Evolutionary conservation across 2,113 vertebrate genomes (phyloP).

Genomic region (Grallaria varia): DNA sequence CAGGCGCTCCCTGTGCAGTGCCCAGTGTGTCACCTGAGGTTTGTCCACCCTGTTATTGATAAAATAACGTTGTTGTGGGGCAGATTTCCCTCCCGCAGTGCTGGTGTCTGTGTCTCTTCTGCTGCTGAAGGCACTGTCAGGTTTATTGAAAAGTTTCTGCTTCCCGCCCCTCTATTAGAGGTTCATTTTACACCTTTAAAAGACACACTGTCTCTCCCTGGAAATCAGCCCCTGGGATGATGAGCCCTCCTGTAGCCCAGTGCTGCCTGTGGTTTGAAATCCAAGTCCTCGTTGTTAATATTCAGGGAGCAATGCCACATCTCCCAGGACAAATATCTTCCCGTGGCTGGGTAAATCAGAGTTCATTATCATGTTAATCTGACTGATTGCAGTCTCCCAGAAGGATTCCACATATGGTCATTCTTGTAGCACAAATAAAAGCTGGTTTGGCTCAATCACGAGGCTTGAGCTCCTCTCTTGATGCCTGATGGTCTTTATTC

Average conservation of each 20-base stretch:
- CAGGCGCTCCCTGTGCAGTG: background rate
- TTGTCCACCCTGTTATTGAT: rapidly evolving
- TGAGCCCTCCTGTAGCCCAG: background rate
- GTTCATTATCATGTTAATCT: conserved; percentile 23
- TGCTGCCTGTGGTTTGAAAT: rapidly evolving
- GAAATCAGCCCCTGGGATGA: background rate
- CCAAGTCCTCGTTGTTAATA: background rate
- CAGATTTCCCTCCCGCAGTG: rapidly evolving
- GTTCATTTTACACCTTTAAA: background rate
- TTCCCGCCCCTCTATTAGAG: rapidly evolving
- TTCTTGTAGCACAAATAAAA: background rate
- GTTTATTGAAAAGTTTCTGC: background rate
- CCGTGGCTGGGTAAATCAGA: background rate
- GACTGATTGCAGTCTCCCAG: background rate
- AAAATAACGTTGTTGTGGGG: rapidly evolving
- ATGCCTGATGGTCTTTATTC: background rate
- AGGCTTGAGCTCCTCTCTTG: background rate
- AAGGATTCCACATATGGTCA: background rate
- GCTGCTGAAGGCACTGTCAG: background rate
- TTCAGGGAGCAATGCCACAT: background rate
- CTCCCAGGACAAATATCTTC: background rate
- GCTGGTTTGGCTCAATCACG: background rate
- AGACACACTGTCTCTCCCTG: background rate
- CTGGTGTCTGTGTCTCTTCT: rapidly evolving
- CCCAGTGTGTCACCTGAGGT: rapidly evolving